These are phyloP conservation scores for Pelvicachromis taeniatus DNA, from an alignment of 2,113 vertebrate species.

Conservation along the genomic window DNA sequence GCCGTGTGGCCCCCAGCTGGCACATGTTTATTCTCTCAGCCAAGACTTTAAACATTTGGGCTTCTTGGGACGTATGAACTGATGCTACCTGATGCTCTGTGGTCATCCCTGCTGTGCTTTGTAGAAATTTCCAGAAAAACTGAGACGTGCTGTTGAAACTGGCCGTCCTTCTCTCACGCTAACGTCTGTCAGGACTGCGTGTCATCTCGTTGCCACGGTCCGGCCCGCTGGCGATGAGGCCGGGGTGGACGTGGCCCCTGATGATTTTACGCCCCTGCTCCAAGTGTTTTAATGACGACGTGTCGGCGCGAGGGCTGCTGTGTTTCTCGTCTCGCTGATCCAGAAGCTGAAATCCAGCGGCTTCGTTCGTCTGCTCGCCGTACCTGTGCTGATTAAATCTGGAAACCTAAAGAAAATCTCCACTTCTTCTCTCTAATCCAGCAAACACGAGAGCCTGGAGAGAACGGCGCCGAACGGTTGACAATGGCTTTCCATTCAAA, in stretches of 20 bases:
- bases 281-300: background rate
- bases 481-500: conserved; percentile 50
- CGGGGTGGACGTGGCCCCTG: background rate
- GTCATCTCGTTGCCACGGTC: too few species aligned
- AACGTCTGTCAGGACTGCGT: too few species aligned
- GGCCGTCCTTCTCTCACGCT: too few species aligned
- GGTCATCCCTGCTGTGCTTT: too few species aligned
- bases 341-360: background rate
- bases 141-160: too few species aligned
- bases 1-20: too few species aligned
- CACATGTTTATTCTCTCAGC: too few species aligned
- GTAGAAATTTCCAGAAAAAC: too few species aligned
- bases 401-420: conserved; percentile 48
- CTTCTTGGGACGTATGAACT: too few species aligned
- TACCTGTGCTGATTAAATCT: conserved; percentile 45
- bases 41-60: too few species aligned
- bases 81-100: too few species aligned
- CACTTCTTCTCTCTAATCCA: conserved; percentile 53
- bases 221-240: background rate
- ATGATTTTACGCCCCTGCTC: background rate
- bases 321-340: conserved; percentile 6
- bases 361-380: background rate
- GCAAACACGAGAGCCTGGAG: conserved; percentile 35
- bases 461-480: conserved; percentile 42
- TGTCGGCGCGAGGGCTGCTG: background rate